Percentiles rank a stretch among this genome's conserved stretches.
Evolutionary conservation across 2,888 invertebrate species (phyloP).

Genomic region (Drosophila dives): DNA sequence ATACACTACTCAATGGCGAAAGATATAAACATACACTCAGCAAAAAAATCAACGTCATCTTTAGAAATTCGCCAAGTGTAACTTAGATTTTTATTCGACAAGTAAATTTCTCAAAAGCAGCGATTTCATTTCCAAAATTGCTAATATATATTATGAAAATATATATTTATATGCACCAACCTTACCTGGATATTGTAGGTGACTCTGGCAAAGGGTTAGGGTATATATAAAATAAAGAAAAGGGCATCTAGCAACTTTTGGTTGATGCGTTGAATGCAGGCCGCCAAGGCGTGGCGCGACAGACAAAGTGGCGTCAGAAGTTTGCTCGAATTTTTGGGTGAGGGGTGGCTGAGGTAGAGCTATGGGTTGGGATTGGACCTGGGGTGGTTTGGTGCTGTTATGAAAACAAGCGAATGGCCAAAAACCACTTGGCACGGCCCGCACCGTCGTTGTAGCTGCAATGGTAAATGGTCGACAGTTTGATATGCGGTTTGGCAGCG

Average conservation of each 20-base stretch:
- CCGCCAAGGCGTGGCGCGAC: constrained; percentile 78
- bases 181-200: no score
- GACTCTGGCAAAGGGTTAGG: constrained; percentile 16
- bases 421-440: constrained; percentile 77
- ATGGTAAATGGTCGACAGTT: constrained; percentile 79
- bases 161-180: neutral
- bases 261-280: constrained; percentile 65
- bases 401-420: constrained; percentile 77
- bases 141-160: no score
- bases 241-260: constrained; percentile 73
- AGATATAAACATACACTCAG: neutral
- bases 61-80: neutral
- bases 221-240: constrained; percentile 53
- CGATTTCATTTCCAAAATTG: no score
- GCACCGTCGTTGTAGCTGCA: constrained; percentile 69
- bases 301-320: constrained; percentile 77
- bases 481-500: constrained; percentile 78
- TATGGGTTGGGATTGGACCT: neutral
- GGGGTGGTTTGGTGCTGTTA: constrained; percentile 47
- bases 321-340: constrained; percentile 40
- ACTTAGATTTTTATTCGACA: neutral
- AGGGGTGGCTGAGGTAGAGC: neutral
- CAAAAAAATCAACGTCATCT: neutral
- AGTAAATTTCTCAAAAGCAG: no score
- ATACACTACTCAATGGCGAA: constrained; percentile 44